Conservation (phyloP, 1,140 invertebrate genomes). For the Antheraea mylitta region DNA sequence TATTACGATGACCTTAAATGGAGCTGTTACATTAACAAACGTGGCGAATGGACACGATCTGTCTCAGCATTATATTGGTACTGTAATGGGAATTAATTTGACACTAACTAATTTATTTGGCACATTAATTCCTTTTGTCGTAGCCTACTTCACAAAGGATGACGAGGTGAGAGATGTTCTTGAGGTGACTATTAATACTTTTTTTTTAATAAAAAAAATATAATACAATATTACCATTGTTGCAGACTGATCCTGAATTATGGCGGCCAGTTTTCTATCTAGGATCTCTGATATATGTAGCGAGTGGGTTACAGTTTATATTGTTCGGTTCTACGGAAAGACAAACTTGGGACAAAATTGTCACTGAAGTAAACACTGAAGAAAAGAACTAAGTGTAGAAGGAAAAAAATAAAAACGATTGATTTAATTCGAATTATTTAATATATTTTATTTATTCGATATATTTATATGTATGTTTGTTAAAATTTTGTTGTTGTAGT, state of each 20-base stretch:
- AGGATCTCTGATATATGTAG: slow-evolving; percentile 5
- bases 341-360: slow-evolving; percentile 8
- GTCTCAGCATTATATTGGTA: slow-evolving; percentile 10
- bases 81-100: slow-evolving; percentile 7
- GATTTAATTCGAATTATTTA: slow-evolving; percentile 17
- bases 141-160: slow-evolving; percentile 15
- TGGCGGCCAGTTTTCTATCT: slow-evolving; percentile 13
- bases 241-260: slow-evolving; percentile 10
- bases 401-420: background rate
- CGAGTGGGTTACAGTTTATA: slow-evolving; percentile 8
- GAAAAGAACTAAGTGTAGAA: background rate
- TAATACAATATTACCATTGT: background rate
- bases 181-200: no score
- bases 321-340: slow-evolving; percentile 12
- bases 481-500: no score
- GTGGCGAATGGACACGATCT: slow-evolving; percentile 17
- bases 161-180: slow-evolving; percentile 11
- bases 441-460: slow-evolving; percentile 37
- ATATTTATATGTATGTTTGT: no score
- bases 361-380: background rate
- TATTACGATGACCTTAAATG: slow-evolving; percentile 9
- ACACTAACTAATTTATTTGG: slow-evolving; percentile 12
- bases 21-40: slow-evolving; percentile 15
- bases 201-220: no score
- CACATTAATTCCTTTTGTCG: slow-evolving; percentile 13